Conservation (phyloP, 2,113 vertebrate genomes). For the Numida meleagris region DNA sequence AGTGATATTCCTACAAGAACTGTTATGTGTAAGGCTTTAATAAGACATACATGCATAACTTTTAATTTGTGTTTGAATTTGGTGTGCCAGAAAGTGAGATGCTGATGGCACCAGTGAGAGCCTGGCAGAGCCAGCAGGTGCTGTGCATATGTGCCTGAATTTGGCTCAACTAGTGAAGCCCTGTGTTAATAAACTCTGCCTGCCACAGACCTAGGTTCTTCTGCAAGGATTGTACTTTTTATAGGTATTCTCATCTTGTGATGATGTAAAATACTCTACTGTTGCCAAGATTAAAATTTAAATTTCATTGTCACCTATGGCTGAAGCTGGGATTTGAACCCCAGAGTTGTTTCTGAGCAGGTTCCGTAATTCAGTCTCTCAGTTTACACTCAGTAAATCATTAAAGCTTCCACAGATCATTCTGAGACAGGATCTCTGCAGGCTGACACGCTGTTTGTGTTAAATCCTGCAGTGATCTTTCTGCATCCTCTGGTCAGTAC, state of each 20-base stretch:
- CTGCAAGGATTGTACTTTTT: slow-evolving; percentile 1
- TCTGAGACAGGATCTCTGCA: neutral
- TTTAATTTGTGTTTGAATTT: slow-evolving; percentile 5
- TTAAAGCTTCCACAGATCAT: slow-evolving; percentile 14
- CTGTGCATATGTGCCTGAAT: slow-evolving; percentile 39
- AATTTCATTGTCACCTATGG: slow-evolving; percentile 39
- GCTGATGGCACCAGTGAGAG: neutral
- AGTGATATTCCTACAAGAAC: neutral
- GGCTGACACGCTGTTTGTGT: neutral
- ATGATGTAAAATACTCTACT: neutral
- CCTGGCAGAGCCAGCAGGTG: slow-evolving; percentile 12
- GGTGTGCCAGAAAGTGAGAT: slow-evolving; percentile 1
- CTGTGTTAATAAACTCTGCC: neutral
- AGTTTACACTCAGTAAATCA: slow-evolving; percentile 39
- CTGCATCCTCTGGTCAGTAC: slow-evolving; percentile 30
- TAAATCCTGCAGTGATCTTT: slow-evolving; percentile 39
- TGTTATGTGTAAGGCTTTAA: neutral
- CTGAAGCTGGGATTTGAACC: slow-evolving; percentile 11
- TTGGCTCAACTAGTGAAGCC: neutral
- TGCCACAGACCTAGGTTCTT: neutral
- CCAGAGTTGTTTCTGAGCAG: slow-evolving; percentile 16
- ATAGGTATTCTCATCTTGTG: neutral
- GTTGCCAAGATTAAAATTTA: slow-evolving; percentile 45
- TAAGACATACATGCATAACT: neutral
- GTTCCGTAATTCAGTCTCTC: slow-evolving; percentile 31